Evolutionary conservation across 2,113 vertebrate species (phyloP).

Genomic region (Colossoma macropomum): DNA sequence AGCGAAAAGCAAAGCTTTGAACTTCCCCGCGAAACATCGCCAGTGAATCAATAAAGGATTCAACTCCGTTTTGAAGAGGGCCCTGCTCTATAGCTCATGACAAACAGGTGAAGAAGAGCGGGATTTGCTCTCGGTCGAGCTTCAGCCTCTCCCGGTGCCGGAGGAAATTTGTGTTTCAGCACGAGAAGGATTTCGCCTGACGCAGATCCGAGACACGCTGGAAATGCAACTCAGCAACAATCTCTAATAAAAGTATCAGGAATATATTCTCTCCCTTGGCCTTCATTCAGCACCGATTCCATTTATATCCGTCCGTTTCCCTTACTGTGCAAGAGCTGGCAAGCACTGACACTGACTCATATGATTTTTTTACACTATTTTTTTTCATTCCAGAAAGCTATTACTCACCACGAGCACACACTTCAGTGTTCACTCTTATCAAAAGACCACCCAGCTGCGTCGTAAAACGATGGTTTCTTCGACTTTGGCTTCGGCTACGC

Average conservation of each 20-base stretch:
- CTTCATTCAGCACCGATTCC: background rate
- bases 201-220: background rate
- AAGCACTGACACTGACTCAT: slow-evolving; percentile 2
- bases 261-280: background rate
- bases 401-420: slow-evolving; percentile 21
- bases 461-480: background rate
- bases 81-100: background rate
- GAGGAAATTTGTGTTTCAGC: background rate
- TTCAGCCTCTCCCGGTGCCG: background rate
- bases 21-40: background rate
- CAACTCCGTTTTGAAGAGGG: background rate
- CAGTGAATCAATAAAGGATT: background rate
- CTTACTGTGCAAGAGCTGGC: slow-evolving; percentile 9
- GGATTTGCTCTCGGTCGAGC: background rate
- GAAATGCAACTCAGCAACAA: slow-evolving; percentile 14
- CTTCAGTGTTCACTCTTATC: slow-evolving; percentile 5
- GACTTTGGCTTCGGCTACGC: background rate
- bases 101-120: background rate
- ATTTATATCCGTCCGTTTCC: slow-evolving; percentile 2
- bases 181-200: background rate
- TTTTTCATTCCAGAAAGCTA: background rate
- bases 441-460: slow-evolving; percentile 5
- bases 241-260: slow-evolving; percentile 13
- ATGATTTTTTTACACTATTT: background rate
- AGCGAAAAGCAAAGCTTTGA: background rate